Conservation (phyloP, 1,140 invertebrate genomes). For the Zaprionus capensis region DNA sequence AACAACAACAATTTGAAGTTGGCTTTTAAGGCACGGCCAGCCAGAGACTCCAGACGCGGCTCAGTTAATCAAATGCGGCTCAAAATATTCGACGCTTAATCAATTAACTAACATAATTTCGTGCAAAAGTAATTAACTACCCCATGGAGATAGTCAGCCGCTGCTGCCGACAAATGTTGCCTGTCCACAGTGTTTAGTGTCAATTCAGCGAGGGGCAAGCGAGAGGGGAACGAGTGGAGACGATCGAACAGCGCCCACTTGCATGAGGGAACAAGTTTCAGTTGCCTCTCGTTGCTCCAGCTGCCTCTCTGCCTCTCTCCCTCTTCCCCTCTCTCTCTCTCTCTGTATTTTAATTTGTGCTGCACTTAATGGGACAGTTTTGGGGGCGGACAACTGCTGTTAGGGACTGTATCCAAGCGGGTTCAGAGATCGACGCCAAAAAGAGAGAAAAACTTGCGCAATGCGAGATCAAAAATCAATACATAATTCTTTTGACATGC, state of each 20-base stretch:
- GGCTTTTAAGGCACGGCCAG: slow-evolving; percentile 61
- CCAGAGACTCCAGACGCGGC: neutral
- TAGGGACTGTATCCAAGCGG: neutral
- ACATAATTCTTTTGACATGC: slow-evolving; percentile 83
- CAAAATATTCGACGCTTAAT: slow-evolving; percentile 66
- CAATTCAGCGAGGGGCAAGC: slow-evolving; percentile 50
- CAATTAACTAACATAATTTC: slow-evolving; percentile 82
- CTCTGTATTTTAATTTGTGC: slow-evolving; percentile 51
- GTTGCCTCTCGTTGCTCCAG: neutral
- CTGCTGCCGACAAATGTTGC: slow-evolving; percentile 69
- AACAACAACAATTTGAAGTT: neutral
- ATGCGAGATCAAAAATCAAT: slow-evolving; percentile 79
- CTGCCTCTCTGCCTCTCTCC: neutral
- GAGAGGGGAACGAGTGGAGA: neutral
- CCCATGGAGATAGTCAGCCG: slow-evolving; percentile 34
- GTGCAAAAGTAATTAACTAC: slow-evolving; percentile 80
- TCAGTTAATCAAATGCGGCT: slow-evolving; percentile 37
- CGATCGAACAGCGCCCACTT: slow-evolving; percentile 67
- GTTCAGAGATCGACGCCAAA: slow-evolving; percentile 23
- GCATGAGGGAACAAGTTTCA: neutral
- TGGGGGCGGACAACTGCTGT: slow-evolving; percentile 6
- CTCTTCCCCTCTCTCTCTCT: neutral
- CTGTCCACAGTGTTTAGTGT: slow-evolving; percentile 78
- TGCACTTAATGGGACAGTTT: slow-evolving; percentile 27
- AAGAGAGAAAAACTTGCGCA: slow-evolving; percentile 44